Base-by-base conservation (phyloP, 2,888 invertebrate genomes). In the Cheilosia scutellata region DNA sequence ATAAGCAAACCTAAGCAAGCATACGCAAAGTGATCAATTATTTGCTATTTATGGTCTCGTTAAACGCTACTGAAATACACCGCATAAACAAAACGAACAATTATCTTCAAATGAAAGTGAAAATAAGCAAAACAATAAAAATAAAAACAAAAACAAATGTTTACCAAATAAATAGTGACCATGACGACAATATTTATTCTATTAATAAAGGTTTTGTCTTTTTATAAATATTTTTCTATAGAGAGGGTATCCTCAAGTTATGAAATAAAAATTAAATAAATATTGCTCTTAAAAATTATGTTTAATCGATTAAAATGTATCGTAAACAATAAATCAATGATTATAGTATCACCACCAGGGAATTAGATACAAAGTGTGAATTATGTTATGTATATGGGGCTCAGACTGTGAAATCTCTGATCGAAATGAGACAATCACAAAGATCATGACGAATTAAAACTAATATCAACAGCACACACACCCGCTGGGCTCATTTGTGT, bases 391-490 rank as follows among this genome's bases (percentile, higher is more conserved):
- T 31, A n/a, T 42, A 40, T 2, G 5, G 25, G 5, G 47, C 25
- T 65, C 29, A 57, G 16, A 57, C 29, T 68, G 20, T 68, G 40
- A 57, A 16, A 68, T 25, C 20, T 49, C 6, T 16, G 16, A 55
- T 13, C 16, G 11, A 40, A 57, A 55, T 55, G 11, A 47, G 53
- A 47, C 53, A 63, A 58, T 58, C 11, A 37, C 33, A 42, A 42
- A 16, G 44, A 60, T 60, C 58, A 53, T 47, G 51, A 72, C 47
- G 68, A 63, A 75, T 70, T 66, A 42, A 68, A 74, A 27, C 71
- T 75, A 71, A 76, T 66, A 33, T 27, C 53, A 44, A 65, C 40
- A 75, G 70, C 44, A 78, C 57, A 78, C 57, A 74, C 62, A 63
- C n/a, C 58, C 66, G 51, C 13, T 47, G 51, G 63, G 20, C 7